Evolutionary conservation across 2,113 vertebrate genomes (phyloP).

Genomic region (Lagopus muta): DNA sequence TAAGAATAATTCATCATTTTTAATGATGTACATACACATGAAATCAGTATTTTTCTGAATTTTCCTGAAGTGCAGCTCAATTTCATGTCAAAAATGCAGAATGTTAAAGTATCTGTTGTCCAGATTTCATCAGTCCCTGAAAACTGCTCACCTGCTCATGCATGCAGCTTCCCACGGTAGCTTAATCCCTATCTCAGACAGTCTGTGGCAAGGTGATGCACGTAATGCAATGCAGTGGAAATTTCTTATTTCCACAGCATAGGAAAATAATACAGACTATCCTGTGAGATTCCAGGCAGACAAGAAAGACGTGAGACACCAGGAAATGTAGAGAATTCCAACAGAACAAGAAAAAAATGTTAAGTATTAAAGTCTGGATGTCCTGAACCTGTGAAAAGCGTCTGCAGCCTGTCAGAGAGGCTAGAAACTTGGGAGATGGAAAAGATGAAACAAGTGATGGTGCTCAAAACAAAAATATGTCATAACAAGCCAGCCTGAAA

Average conservation of each 20-base stretch:
- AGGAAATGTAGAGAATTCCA: not conserved
- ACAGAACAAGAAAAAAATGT: not conserved
- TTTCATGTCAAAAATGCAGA: not conserved
- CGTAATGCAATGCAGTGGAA: not conserved
- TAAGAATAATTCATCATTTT: not conserved
- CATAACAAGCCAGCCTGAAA: not conserved
- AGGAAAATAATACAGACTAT: not conserved
- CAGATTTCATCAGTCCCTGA: not conserved
- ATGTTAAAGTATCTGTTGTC: slow-evolving; percentile 2
- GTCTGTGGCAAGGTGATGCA: not conserved
- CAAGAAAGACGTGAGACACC: not conserved
- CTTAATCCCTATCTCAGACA: not conserved
- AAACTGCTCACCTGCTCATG: slow-evolving; percentile 37
- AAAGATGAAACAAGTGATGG: not conserved
- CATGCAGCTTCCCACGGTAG: not conserved
- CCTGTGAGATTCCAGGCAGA: not conserved
- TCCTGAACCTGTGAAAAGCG: not conserved
- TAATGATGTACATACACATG: not conserved
- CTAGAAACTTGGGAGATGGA: not conserved
- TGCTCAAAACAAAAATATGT: not conserved
- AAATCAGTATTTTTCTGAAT: not conserved
- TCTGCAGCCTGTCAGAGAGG: not conserved
- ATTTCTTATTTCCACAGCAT: not conserved
- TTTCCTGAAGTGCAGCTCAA: not conserved
- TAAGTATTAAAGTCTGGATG: not conserved